Evolutionary conservation across 1,140 invertebrate genomes (phyloP), one percentile per base, ranked within the genome.

Genomic region (Saccostrea glomerata): DNA sequence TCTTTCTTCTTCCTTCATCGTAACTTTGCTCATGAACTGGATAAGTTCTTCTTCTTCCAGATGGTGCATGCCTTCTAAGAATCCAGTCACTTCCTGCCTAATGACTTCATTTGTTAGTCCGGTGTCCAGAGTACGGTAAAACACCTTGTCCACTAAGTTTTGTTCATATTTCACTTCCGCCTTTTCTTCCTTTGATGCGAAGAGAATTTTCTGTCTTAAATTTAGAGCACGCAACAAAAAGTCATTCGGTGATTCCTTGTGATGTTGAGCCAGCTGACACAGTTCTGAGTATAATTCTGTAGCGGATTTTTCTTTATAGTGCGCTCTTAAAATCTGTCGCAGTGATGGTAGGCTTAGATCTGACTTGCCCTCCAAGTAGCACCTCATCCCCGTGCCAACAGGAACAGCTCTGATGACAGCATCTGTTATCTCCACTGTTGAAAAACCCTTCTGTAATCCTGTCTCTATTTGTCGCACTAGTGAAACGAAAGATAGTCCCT

Each of bases 271-370:
- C 4, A 88, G 30, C 40, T 83, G 55, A 13, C 85, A 56, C 36
- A 89, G 55, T 63, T 89, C 83, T 17, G 73, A 17, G 58, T 82
- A 87, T 20, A 90, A 20, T 36, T 87, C 89, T 1, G 89, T 86
- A 40, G 83, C 40, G 1, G 25, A 88, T 55, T 88, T 90, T 55
- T 90, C 89, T n/a, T 86, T 63, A 47, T 86, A 90, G 54, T 88
- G 82, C 0, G 87, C 77, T 58, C 89, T 55, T 12, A 90, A 17
- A 30, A 90, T 90, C 17, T 83, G 13, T 11, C 86, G 55, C 12
- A 87, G n/a, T n/a, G 60, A 66, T 6, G 20, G 1, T 13, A 90
- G 23, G 20, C 55, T 83, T n/a, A 60, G 88, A 17, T 90, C 84
- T 13, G 63, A 25, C 17, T 60, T 25, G 3, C 85, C 77, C 36